phyloP scores from a whole-genome alignment of 1,140 invertebrate species.

The Paralvinella palmiformis region DNA sequence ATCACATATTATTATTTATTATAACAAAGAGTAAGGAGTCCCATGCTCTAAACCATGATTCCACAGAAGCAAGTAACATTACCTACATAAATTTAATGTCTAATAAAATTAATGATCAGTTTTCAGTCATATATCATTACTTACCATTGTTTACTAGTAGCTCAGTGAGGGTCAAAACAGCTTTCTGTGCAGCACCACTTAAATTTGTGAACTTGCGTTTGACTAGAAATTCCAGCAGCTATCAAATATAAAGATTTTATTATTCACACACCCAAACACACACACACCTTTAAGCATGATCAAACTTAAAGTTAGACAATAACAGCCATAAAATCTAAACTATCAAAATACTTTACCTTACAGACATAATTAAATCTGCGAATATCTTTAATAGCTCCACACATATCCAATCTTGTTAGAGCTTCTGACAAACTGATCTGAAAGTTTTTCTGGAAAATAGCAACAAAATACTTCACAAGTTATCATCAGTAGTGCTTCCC shows the following conservation, averaged over 20 bases:
- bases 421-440: slow-evolving; percentile 93
- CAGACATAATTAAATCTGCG: slow-evolving; percentile 94
- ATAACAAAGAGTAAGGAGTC: too few relatives aligned
- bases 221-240: slow-evolving; percentile 78
- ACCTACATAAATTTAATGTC: too few relatives aligned
- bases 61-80: too few relatives aligned
- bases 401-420: slow-evolving; percentile 86
- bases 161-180: slow-evolving; percentile 87
- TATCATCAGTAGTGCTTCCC: too few relatives aligned
- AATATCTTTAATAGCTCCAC: slow-evolving; percentile 86
- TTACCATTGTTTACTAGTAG: slow-evolving; percentile 84
- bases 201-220: slow-evolving; percentile 74
- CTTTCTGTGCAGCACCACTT: slow-evolving; percentile 87
- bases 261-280: neutral
- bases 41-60: too few relatives aligned
- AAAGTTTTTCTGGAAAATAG: slow-evolving; percentile 72
- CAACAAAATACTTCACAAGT: neutral
- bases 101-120: too few relatives aligned
- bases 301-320: too few relatives aligned
- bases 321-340: too few relatives aligned
- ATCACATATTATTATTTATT: too few relatives aligned
- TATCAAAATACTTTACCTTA: too few relatives aligned
- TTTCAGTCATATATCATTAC: too few relatives aligned
- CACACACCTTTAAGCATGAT: neutral
- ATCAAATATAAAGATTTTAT: slow-evolving; percentile 20